Evolutionary conservation across 1,140 invertebrate genomes (phyloP).

Genomic region (Notospermus geniculatus): DNA sequence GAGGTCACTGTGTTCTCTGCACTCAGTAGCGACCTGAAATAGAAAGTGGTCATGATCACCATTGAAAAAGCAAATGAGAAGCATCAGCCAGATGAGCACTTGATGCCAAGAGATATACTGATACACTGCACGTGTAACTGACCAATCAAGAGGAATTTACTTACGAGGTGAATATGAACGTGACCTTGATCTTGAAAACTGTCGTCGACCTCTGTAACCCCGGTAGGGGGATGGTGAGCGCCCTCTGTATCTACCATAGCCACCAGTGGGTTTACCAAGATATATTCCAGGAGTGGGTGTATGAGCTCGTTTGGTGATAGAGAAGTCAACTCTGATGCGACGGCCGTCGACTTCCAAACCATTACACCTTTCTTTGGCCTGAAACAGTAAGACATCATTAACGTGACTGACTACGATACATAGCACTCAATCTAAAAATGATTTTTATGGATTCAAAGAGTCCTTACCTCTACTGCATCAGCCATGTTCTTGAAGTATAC

Average conservation of each 20-base stretch:
- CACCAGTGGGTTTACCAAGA: conserved; percentile 79
- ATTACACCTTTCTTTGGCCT: conserved; percentile 88
- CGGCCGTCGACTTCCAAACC: conserved; percentile 93
- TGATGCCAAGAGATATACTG: too few species aligned
- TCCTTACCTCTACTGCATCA: conserved; percentile 74
- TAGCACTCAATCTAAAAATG: too few species aligned
- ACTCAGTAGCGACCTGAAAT: too few species aligned
- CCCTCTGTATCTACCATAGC: conserved; percentile 34
- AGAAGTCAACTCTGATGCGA: conserved; percentile 92
- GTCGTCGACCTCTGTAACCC: conserved; percentile 30
- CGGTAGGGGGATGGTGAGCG: conserved; percentile 66
- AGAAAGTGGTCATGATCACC: too few species aligned
- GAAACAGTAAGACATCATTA: too few species aligned
- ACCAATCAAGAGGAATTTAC: conserved; percentile 46
- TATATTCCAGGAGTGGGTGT: conserved; percentile 98
- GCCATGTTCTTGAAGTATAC: conserved; percentile 88
- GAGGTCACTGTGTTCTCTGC: too few species aligned
- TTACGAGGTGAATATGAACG: conserved; percentile 78
- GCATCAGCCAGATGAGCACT: too few species aligned
- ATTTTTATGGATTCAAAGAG: too few species aligned
- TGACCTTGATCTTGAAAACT: conserved; percentile 75
- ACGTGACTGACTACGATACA: too few species aligned
- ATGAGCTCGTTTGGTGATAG: conserved; percentile 94
- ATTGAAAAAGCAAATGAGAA: too few species aligned
- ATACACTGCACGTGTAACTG: conserved; percentile 12